Percentiles rank a stretch among this genome's conserved stretches.
Evolutionary conservation across 53 echinoderm and acorn worm species (phyloP).

Genomic region (Actinopyga echinites): DNA sequence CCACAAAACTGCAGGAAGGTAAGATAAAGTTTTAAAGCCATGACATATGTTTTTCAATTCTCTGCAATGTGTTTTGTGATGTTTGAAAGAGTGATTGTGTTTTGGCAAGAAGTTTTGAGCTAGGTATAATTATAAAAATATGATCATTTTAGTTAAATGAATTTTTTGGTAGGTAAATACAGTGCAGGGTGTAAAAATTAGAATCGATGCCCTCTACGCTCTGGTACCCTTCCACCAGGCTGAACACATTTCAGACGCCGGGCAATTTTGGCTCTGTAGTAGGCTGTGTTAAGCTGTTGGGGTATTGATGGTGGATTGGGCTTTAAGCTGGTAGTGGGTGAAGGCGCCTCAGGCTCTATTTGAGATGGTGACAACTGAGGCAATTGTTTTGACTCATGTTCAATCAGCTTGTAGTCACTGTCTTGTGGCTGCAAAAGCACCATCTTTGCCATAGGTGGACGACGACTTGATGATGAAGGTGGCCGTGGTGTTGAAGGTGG

Average conservation of each 20-base stretch:
- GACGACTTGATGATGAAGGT: neutral
- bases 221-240: neutral
- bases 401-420: neutral
- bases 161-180: constrained; percentile 4
- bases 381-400: neutral
- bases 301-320: neutral
- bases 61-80: neutral
- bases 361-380: neutral
- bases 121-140: neutral
- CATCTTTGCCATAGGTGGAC: neutral
- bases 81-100: neutral
- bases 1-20: neutral
- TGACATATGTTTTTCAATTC: constrained; percentile 7
- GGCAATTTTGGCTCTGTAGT: constrained; percentile 3
- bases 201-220: neutral
- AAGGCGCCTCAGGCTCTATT: neutral
- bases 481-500: neutral
- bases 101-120: constrained; percentile 1
- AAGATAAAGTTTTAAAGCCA: neutral
- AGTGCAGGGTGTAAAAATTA: constrained; percentile 20
- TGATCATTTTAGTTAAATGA: neutral
- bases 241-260: neutral
- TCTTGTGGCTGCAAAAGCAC: constrained; percentile 1
- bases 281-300: neutral
- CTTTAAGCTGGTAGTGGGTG: neutral